Evolutionary conservation across 1,140 invertebrate genomes (phyloP).

Genomic region (Plectus sambesii): DNA sequence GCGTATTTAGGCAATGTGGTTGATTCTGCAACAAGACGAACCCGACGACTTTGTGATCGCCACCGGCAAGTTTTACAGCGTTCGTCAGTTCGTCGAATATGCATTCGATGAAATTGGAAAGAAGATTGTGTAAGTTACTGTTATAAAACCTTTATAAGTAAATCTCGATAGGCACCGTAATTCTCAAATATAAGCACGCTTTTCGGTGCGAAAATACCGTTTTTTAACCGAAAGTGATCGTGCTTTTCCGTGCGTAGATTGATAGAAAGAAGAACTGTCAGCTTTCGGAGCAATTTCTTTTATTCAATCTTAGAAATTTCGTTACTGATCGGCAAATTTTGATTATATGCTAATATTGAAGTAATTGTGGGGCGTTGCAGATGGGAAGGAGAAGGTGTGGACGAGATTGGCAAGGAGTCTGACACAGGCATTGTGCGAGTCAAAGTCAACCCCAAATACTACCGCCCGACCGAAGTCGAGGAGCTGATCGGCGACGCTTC

Average conservation of each 20-base stretch:
- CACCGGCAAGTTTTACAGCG: constrained; percentile 84
- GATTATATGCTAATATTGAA: too few species aligned
- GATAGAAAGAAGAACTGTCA: too few species aligned
- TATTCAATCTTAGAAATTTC: too few species aligned
- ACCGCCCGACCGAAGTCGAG: constrained; percentile 95
- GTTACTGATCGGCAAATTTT: too few species aligned
- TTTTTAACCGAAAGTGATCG: too few species aligned
- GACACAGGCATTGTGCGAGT: constrained; percentile 68
- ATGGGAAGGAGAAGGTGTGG: constrained; percentile 73
- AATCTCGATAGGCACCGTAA: too few species aligned
- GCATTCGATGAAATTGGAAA: constrained; percentile 61
- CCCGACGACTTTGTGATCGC: constrained; percentile 96
- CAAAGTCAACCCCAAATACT: constrained; percentile 82
- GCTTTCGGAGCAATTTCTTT: too few species aligned
- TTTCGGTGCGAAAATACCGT: too few species aligned
- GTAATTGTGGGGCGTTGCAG: too few species aligned
- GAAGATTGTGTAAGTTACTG: constrained; percentile 52
- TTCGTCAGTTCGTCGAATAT: constrained; percentile 85
- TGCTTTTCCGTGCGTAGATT: too few species aligned
- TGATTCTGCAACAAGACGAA: constrained; percentile 86
- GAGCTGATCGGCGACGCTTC: constrained; percentile 74
- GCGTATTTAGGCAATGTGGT: constrained; percentile 96
- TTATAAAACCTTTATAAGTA: too few species aligned
- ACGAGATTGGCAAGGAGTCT: constrained; percentile 77
- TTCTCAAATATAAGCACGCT: too few species aligned